Percentiles rank a stretch among this genome's conserved stretches.
These are phyloP conservation scores for rabbit (Oryctolagus cuniculus) DNA, from an alignment of 2,113 vertebrate genomes.

Conservation along the genomic window DNA sequence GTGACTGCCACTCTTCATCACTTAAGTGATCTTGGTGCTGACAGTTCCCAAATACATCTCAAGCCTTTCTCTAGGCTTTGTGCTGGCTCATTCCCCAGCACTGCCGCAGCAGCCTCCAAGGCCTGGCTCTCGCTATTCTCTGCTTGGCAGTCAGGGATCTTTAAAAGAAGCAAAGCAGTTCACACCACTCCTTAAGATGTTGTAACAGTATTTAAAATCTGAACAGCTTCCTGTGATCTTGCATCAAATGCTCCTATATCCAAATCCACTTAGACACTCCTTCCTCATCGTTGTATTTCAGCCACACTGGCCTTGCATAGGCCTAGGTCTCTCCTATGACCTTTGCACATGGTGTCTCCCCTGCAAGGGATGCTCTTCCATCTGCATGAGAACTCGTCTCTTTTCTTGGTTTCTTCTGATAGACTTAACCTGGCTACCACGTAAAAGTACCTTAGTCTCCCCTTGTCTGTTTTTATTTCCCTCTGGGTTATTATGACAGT, in stretches of 20 bases:
- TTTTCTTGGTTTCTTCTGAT: not conserved
- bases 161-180: not conserved
- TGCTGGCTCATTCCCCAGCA: not conserved
- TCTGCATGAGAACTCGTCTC: not conserved
- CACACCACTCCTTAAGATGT: not conserved
- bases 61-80: not conserved
- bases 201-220: not conserved
- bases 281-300: not conserved
- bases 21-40: not conserved
- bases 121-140: not conserved
- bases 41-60: not conserved
- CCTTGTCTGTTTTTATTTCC: not conserved
- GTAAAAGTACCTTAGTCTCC: not conserved
- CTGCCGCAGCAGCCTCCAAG: not conserved
- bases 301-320: not conserved
- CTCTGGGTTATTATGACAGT: not conserved
- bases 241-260: not conserved
- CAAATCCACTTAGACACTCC: not conserved
- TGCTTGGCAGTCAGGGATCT: not conserved
- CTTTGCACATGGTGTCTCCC: not conserved
- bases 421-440: not conserved
- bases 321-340: too few species aligned
- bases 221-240: not conserved
- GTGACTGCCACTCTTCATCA: not conserved
- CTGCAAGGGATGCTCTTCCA: not conserved